Evolutionary conservation across 2,113 vertebrate species (phyloP).

Genomic region (Trematocara zebra): DNA sequence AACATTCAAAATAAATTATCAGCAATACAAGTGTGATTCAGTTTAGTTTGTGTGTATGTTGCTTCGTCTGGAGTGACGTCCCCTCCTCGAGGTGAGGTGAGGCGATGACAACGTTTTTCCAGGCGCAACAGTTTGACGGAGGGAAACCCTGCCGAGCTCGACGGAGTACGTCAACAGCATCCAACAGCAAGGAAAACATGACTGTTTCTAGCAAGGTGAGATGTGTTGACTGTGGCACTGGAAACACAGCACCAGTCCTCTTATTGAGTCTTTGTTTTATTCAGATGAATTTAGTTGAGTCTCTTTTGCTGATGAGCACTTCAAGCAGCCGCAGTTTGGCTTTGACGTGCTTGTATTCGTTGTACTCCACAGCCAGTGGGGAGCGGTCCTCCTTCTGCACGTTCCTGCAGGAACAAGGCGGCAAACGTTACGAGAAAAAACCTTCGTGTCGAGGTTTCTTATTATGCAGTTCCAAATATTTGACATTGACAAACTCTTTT

Average conservation of each 20-base stretch:
- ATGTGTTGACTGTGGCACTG: not conserved
- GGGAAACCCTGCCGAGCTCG: not conserved
- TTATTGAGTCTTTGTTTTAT: not conserved
- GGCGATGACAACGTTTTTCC: not conserved
- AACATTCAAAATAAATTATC: slow-evolving; percentile 61
- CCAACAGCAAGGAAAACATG: not conserved
- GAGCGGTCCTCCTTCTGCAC: slow-evolving; percentile 94
- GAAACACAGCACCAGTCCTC: slow-evolving; percentile 1
- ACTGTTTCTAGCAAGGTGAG: not conserved
- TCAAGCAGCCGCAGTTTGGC: slow-evolving; percentile 93
- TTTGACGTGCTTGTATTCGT: slow-evolving; percentile 93
- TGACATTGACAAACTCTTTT: not conserved
- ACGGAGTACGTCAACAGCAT: not conserved
- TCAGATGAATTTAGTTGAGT: slow-evolving; percentile 70
- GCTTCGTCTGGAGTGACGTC: not conserved
- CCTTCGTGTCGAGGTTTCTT: not conserved
- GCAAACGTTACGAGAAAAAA: not conserved
- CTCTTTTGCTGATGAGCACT: slow-evolving; percentile 96
- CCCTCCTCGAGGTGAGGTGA: not conserved
- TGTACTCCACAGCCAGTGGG: slow-evolving; percentile 90
- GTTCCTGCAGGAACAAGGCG: slow-evolving; percentile 69
- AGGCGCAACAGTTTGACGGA: not conserved
- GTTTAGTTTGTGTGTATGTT: not conserved
- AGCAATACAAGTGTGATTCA: slow-evolving; percentile 26
- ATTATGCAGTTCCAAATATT: not conserved